Conservation (phyloP, 2,888 invertebrate species). For the Drosophila formosana region DNA sequence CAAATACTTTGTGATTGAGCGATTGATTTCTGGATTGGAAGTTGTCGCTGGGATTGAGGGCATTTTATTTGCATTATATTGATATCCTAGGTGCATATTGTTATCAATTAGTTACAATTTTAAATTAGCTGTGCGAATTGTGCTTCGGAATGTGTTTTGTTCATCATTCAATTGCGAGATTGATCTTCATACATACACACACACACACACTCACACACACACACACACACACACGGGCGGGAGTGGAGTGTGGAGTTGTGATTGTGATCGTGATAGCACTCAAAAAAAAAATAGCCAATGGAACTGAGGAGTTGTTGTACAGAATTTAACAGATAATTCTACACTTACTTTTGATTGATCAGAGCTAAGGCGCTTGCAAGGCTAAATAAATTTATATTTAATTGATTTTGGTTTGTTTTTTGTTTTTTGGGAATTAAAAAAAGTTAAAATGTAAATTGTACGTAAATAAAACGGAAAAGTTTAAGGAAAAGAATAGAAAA, state of each 20-base stretch:
- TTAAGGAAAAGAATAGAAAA: conserved; percentile 28
- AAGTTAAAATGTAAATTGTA: conserved; percentile 28
- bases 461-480: conserved; percentile 22
- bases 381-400: conserved; percentile 67
- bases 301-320: conserved; percentile 24
- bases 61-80: not conserved
- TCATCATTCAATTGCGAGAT: not conserved
- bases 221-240: conserved; percentile 1
- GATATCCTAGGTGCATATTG: conserved; percentile 5
- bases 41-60: conserved; percentile 6
- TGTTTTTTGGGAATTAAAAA: conserved; percentile 20
- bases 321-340: conserved; percentile 30
- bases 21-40: conserved; percentile 7
- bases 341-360: conserved; percentile 81
- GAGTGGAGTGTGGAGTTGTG: conserved; percentile 16
- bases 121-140: conserved; percentile 4
- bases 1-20: conserved; percentile 7
- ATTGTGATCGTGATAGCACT: conserved; percentile 15
- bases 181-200: conserved; percentile 5
- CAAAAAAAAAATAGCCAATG: conserved; percentile 6
- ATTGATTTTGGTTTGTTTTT: conserved; percentile 22
- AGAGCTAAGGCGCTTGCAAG: conserved; percentile 77
- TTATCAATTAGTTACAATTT: conserved; percentile 6
- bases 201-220: not conserved
- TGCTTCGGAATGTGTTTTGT: not conserved